Conservation (phyloP, 2,113 vertebrate genomes). For the Alethe diademata region DNA sequence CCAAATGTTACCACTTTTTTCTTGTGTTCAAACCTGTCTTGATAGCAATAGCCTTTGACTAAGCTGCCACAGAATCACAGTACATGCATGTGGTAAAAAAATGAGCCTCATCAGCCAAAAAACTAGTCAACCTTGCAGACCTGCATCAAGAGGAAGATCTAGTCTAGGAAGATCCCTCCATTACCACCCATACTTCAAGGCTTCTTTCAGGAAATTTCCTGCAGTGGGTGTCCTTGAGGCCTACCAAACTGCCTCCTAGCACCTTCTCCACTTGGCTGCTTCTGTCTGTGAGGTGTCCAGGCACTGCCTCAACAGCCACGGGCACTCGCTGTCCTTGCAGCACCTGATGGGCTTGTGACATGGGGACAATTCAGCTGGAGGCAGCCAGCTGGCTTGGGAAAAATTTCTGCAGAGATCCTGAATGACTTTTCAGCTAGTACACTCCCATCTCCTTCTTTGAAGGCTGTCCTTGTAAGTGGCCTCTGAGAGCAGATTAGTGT, state of each 20-base stretch:
- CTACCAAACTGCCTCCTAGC: not conserved
- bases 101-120: not conserved
- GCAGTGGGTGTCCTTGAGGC: not conserved
- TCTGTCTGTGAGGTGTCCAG: accelerated
- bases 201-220: not conserved
- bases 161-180: not conserved
- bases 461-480: not conserved
- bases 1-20: not conserved
- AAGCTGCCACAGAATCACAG: not conserved
- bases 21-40: not conserved
- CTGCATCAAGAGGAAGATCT: not conserved
- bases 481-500: not conserved
- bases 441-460: not conserved
- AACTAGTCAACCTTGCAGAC: not conserved
- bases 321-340: not conserved
- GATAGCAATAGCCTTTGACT: not conserved
- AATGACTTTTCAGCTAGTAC: not conserved
- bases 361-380: not conserved
- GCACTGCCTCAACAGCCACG: accelerated
- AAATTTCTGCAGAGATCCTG: not conserved
- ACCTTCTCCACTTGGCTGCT: not conserved
- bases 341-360: not conserved
- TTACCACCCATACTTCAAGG: not conserved
- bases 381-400: not conserved
- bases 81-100: accelerated